A percentile compares a stretch with the other conserved stretches of the same genome.
These are phyloP conservation scores for Meloidogyne floridensis DNA, from an alignment of 1,140 invertebrate genomes.

Conservation along the genomic window DNA sequence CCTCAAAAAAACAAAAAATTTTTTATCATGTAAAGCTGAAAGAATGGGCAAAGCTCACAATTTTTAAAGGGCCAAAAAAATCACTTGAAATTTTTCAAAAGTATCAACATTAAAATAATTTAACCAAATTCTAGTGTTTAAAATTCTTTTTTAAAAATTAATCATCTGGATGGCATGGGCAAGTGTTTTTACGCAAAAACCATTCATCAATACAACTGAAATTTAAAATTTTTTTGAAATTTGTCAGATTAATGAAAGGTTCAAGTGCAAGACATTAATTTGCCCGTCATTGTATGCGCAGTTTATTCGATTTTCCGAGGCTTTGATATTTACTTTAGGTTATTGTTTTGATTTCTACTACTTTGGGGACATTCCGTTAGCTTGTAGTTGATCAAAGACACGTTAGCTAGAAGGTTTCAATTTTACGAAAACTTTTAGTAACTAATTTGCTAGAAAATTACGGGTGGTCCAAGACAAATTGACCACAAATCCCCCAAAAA, in stretches of 20 bases:
- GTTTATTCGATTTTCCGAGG: no score
- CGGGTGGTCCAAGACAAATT: no score
- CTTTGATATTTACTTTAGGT: no score
- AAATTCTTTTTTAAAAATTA: constrained; percentile 14
- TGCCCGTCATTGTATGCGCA: no score
- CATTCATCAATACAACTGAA: constrained; percentile 63
- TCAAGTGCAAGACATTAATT: no score
- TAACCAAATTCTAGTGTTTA: not conserved
- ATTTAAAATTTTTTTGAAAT: not conserved
- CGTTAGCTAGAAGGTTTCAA: no score
- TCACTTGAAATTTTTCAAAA: not conserved
- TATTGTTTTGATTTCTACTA: no score
- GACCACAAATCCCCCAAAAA: no score
- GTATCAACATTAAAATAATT: not conserved
- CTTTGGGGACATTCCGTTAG: no score
- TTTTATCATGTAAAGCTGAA: not conserved
- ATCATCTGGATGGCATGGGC: constrained; percentile 60
- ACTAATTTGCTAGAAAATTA: no score
- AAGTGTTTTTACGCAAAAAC: constrained; percentile 61
- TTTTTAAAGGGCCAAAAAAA: not conserved
- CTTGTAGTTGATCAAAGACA: no score
- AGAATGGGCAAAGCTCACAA: constrained; percentile 6
- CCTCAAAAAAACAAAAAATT: not conserved
- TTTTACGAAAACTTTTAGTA: no score
- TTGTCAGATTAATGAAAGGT: not conserved